phyloP scores from a whole-genome alignment of 2,797 vertebrate species.

The Rhabdomys pumilio region DNA sequence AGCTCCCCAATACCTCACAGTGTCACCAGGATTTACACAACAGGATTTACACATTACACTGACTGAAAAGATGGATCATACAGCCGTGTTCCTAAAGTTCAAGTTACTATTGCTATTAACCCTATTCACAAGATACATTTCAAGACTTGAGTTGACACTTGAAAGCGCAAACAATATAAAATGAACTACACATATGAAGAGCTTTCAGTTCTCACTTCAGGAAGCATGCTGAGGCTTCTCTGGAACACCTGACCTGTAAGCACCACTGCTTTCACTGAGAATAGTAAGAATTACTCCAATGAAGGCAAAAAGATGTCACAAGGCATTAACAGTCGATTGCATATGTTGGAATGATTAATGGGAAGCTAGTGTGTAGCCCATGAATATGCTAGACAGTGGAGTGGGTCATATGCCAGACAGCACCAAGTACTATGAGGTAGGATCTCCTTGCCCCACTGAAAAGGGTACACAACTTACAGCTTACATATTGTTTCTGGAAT shows the following conservation, averaged over 20 bases:
- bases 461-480: not conserved
- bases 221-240: not conserved
- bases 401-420: not conserved
- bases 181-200: not conserved
- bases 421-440: not conserved
- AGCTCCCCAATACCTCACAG: not conserved
- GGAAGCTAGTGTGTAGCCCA: too few relatives aligned
- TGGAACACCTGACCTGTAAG: not conserved
- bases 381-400: too few relatives aligned
- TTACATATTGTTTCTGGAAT: not conserved
- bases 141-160: not conserved
- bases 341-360: not conserved
- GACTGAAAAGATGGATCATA: not conserved
- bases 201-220: not conserved
- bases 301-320: not conserved
- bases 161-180: not conserved
- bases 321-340: not conserved
- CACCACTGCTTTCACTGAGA: not conserved
- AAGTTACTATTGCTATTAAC: not conserved
- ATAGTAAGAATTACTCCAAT: not conserved
- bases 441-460: not conserved
- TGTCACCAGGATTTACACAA: not conserved
- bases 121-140: not conserved
- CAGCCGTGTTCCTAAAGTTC: not conserved
- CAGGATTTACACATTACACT: not conserved